A percentile compares a stretch with the other conserved stretches of the same genome.
phyloP scores from a whole-genome alignment of 2,888 invertebrate species.

The Lycia hirtaria region DNA sequence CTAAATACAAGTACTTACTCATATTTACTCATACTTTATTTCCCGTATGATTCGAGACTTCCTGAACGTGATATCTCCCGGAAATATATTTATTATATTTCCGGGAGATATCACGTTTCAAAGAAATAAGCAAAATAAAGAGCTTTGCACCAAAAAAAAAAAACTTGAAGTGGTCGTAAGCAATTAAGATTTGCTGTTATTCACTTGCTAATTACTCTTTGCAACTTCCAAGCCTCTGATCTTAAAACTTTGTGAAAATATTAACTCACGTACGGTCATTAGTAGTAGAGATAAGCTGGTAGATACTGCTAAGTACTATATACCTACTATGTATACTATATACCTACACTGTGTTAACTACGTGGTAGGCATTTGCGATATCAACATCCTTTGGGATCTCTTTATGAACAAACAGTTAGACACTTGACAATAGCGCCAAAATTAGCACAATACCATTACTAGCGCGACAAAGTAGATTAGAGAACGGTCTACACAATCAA shows the following conservation, averaged over 20 bases:
- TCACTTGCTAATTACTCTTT: constrained; percentile 2
- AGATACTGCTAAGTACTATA: neutral
- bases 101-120: no score
- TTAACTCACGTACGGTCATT: constrained; percentile 11
- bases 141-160: neutral
- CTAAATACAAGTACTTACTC: constrained; percentile 4
- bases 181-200: constrained; percentile 12
- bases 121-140: neutral
- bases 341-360: no score
- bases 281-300: constrained; percentile 1
- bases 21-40: neutral
- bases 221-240: neutral
- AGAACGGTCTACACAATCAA: no score
- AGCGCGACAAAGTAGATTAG: no score
- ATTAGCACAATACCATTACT: no score
- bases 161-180: neutral
- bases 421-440: no score
- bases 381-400: no score
- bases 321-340: neutral
- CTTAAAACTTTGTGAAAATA: constrained; percentile 4
- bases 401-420: no score
- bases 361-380: no score
- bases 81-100: no score
- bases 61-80: neutral
- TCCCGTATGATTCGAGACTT: neutral